Conservation (phyloP, 1,140 invertebrate species). For the Lepidurus packardi region DNA sequence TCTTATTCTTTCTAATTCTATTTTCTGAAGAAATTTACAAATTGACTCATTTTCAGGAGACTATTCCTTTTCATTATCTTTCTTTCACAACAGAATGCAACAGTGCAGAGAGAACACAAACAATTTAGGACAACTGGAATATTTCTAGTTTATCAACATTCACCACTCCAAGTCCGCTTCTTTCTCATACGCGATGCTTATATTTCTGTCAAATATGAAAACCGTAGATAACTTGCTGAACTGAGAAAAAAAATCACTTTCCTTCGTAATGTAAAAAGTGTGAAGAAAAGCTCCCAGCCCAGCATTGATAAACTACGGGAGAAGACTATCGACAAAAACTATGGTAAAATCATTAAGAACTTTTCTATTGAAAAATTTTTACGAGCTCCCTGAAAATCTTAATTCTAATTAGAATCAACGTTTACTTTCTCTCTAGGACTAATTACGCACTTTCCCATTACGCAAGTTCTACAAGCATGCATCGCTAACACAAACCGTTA, state of each 20-base stretch:
- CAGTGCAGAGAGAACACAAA: neutral
- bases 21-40: neutral
- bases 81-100: neutral
- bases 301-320: neutral
- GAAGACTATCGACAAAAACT: neutral
- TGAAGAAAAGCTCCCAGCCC: neutral
- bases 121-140: neutral
- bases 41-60: neutral
- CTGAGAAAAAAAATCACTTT: neutral
- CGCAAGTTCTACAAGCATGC: neutral
- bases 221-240: neutral
- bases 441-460: neutral
- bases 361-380: constrained; percentile 2
- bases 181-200: neutral
- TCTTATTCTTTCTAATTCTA: neutral
- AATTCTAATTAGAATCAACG: neutral
- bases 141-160: neutral
- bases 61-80: neutral
- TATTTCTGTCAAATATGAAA: neutral
- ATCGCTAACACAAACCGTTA: neutral
- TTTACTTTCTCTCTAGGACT: neutral
- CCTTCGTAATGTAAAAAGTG: neutral
- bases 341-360: neutral
- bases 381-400: neutral
- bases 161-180: neutral